A percentile compares a stretch with the other conserved stretches of the same genome.
Evolutionary conservation across 2,888 invertebrate genomes (phyloP).

Genomic region (Aphrophora alni): DNA sequence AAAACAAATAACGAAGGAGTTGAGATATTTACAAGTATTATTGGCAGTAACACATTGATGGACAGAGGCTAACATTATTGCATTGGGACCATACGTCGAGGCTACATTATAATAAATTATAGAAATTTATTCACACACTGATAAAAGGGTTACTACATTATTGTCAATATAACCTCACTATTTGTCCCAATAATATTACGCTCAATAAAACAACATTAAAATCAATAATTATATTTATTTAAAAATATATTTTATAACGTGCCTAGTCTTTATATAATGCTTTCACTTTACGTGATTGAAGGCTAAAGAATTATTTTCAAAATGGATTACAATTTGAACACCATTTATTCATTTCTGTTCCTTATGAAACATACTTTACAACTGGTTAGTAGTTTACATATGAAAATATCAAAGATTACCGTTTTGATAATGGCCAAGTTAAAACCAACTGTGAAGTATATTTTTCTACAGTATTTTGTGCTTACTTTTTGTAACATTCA

Average conservation of each 20-base stretch:
- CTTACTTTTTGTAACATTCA: too few relatives aligned
- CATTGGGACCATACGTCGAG: not conserved
- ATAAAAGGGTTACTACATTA: not conserved
- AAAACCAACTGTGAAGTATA: too few relatives aligned
- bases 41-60: not conserved
- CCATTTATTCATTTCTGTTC: not conserved
- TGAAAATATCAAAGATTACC: too few relatives aligned
- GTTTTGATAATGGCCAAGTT: too few relatives aligned
- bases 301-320: not conserved
- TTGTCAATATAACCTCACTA: not conserved
- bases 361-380: not conserved
- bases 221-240: not conserved
- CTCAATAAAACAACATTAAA: not conserved
- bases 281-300: not conserved
- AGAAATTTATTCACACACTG: not conserved
- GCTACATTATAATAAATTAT: not conserved
- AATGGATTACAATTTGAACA: not conserved
- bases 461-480: too few relatives aligned
- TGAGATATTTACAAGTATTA: not conserved
- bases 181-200: not conserved
- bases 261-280: not conserved
- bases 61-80: not conserved
- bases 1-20: too few relatives aligned
- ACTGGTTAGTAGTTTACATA: too few relatives aligned
- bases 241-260: not conserved